Evolutionary conservation across 2,797 vertebrate species (phyloP).

Genomic region (Sebastes melanostomus): DNA sequence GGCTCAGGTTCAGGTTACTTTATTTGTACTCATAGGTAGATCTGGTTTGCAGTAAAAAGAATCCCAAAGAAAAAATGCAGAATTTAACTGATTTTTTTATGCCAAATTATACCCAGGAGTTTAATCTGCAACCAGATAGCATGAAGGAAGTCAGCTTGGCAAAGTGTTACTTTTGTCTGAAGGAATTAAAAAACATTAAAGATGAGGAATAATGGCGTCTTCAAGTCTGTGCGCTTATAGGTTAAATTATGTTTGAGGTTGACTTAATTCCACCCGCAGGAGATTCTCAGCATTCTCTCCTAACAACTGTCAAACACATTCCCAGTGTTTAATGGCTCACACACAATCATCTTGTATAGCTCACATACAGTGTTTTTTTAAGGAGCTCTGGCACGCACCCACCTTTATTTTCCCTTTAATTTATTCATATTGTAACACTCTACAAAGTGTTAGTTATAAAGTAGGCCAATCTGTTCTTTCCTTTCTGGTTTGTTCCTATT

Average conservation of each 20-base stretch:
- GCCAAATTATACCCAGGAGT: background rate
- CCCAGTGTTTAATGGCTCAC: background rate
- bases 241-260: background rate
- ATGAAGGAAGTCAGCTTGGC: background rate
- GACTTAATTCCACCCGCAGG: background rate
- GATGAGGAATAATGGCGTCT: background rate
- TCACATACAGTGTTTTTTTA: background rate
- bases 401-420: background rate
- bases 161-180: background rate
- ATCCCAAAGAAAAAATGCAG: background rate
- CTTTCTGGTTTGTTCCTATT: constrained; percentile 30
- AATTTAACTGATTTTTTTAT: background rate
- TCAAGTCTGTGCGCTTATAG: background rate
- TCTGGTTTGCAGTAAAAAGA: too few species aligned
- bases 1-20: background rate
- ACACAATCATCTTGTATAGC: background rate
- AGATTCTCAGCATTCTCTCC: background rate
- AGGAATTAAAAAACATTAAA: background rate
- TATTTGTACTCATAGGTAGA: too few species aligned
- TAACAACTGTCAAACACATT: background rate
- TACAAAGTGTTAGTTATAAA: constrained; percentile 29
- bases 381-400: background rate
- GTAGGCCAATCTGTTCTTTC: constrained; percentile 44
- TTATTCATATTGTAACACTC: constrained; percentile 28
- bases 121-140: background rate